Conservation (phyloP, 2,113 vertebrate genomes). For the Nibea coibor region DNA sequence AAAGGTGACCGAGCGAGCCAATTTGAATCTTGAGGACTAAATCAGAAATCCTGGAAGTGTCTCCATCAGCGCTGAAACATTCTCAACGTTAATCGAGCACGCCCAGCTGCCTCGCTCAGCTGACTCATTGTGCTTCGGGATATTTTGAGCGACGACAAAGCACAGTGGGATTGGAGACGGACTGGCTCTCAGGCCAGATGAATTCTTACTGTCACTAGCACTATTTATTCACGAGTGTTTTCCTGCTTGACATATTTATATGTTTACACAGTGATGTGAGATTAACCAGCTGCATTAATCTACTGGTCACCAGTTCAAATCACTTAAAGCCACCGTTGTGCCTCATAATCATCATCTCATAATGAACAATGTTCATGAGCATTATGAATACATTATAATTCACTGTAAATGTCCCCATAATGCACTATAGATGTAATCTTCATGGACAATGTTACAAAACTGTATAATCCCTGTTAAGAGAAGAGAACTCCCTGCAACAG, state of each 20-base stretch:
- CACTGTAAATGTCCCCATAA: no score
- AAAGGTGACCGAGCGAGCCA: neutral
- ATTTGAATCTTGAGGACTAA: neutral
- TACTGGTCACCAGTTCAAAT: neutral
- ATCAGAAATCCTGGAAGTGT: neutral
- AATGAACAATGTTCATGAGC: no score
- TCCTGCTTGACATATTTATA: neutral
- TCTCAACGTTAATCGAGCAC: neutral
- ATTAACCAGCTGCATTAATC: neutral
- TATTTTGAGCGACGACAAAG: neutral
- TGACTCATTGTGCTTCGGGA: neutral
- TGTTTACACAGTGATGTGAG: neutral
- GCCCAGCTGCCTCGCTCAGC: neutral
- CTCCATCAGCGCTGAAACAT: neutral
- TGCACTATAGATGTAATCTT: no score
- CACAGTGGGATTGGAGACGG: neutral
- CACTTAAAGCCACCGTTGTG: neutral
- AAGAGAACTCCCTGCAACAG: no score
- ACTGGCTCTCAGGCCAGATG: neutral
- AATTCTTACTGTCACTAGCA: neutral
- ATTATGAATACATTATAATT: no score
- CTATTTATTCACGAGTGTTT: neutral
- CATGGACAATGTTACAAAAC: no score
- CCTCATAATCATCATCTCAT: neutral
- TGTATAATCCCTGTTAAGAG: no score